Evolutionary conservation across 1,140 invertebrate genomes (phyloP), one percentile per base, ranked within the genome.

Genomic region (Teleogryllus occipitalis): DNA sequence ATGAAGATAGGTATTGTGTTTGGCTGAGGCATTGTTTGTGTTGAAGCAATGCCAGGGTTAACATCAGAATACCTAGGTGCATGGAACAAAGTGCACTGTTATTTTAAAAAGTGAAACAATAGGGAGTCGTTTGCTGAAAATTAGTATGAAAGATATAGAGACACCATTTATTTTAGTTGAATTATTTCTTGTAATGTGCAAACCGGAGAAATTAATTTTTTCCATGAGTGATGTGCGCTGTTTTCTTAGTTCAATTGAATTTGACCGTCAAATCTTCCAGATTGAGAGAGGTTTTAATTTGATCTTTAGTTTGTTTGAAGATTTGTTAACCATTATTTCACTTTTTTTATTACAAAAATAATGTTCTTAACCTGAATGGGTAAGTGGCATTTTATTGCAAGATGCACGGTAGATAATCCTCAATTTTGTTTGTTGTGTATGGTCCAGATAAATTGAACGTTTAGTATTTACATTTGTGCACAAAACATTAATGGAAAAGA

Each of bases 401-500:
- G 54, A 65, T 10, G 54, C 10, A 18, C 54, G 18, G 7, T 14
- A 18, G 54, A 65, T 65, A 18, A 65, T 39, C 5, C 27, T 39
- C 27, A 65, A 18, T 65, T 65, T 65, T 65, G 54, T 14, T 65
- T 14, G 18, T 10, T 65, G 2, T 0, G 18, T 18, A 65, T 10
- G 10, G 18, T 18, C 54, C 18, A 65, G 18, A 65, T 65, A 14
- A 65, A 65, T 18, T 65, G 10, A 39, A 18, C 54, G 2, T 65
- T 65, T 65, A 65, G 54, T 65, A 65, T 65, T 65, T 65, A 65
- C 54, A 65, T 65, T 65, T 65, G 54, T 65, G 54, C 54, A 65
- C 54, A 65, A 65, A 65, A 65, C 54, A 65, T 65, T 65, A 18
- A 65, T 65, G 54, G 54, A 65, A 65, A 65, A 65, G 54, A 65